Base-by-base conservation (phyloP, 2,113 vertebrate species). In the Sinosuthora webbiana region DNA sequence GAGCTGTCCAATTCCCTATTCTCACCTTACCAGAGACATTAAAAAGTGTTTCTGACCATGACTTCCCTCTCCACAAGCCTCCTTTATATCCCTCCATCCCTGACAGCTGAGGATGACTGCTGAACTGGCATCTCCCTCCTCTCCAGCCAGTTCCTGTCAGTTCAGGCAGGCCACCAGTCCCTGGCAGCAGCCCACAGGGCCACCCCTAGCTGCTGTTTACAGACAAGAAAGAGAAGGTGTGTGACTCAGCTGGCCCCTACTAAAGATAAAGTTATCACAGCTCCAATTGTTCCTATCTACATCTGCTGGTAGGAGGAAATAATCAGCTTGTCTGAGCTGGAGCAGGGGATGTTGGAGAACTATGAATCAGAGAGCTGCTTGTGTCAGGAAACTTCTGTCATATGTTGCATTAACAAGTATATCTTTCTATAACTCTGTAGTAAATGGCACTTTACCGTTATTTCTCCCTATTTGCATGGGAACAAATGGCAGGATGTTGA, bases 291-390 rank as follows among this genome's bases (percentile, higher is more conserved):
- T 92, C 78, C 89, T 91, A 79, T 92, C 87, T 86, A 49, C 71
- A 80, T 74, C 75, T 91, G 75, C 60, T 87, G 49, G 76, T 83
- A 80, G 33, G 69, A 95, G 81, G 91, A 96, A 97, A 95, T 69
- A 69, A 96, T 85, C 3, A 0, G 69, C 53, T 80, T 81, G 83
- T 90, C 83, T 39, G 11, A 93, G 62, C 70, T 79, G 60, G 42
- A 84, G 87, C 44, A 82, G 50, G 70, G 52, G 45, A 92, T 75
- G 75, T 11, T 77, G 49, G 63, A 88, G 67, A 83, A 45, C 75
- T 77, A 39, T 19, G 27, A 69, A 93, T 80, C 68, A 88, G 62
- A 88, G 93, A 80, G 63, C 33, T 10, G 4, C 42, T 69, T 75
- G 42, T 47, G 70, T 55, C 87, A 91, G 73, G 73, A 85, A 93